These are phyloP conservation scores for Hemithea aestivaria DNA, from an alignment of 2,888 invertebrate genomes.

Conservation along the genomic window DNA sequence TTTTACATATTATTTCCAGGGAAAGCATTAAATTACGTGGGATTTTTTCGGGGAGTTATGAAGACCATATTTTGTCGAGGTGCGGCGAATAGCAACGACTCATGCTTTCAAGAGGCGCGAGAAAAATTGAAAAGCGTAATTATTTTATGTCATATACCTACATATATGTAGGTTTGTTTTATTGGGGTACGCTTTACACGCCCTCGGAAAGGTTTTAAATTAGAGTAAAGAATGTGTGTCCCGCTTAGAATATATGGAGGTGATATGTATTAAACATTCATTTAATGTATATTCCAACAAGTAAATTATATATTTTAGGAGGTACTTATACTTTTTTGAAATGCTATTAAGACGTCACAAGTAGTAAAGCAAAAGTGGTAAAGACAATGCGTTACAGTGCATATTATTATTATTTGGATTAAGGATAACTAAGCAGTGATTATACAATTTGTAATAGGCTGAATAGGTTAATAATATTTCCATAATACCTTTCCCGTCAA, in stretches of 20 bases:
- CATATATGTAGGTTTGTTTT: conserved; percentile 46
- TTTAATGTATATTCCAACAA: conserved; percentile 6
- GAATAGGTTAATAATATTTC: conserved; percentile 22
- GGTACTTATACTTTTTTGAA: no score
- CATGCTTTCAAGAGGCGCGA: conserved; percentile 53
- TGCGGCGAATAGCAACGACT: conserved; percentile 56
- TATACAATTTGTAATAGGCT: conserved; percentile 23
- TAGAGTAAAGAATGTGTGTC: conserved; percentile 32
- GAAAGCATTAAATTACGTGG: conserved; percentile 66
- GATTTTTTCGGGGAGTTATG: conserved; percentile 64
- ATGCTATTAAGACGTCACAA: no score
- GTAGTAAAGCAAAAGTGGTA: no score
- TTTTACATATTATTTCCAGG: conserved; percentile 71
- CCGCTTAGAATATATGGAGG: no score
- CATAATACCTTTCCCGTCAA: conserved; percentile 62
- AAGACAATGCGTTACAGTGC: background rate
- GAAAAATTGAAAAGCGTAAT: conserved; percentile 48
- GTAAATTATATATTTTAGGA: no score
- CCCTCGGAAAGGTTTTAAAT: conserved; percentile 34
- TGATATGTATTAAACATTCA: conserved; percentile 19
- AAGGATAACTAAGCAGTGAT: conserved; percentile 30
- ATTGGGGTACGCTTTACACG: conserved; percentile 39
- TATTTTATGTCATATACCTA: conserved; percentile 56
- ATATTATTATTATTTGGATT: background rate
- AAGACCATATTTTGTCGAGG: conserved; percentile 68